Conservation (phyloP, 2,113 vertebrate genomes). For the Arizona elegans region DNA sequence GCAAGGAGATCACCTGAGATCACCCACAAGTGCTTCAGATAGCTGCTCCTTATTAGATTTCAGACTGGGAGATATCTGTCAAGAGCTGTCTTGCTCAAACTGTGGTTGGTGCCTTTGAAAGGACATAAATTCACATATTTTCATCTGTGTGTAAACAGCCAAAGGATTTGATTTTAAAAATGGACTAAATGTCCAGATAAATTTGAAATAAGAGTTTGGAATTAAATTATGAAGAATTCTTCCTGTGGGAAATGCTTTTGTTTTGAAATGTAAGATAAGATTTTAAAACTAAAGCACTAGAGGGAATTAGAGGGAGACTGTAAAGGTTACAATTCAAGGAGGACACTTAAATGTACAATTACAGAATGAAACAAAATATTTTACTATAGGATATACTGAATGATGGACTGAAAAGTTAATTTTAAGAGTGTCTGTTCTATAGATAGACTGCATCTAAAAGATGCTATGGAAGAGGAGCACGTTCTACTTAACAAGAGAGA, state of each 20-base stretch:
- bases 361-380: background rate
- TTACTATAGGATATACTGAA: background rate
- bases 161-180: background rate
- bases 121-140: background rate
- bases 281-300: background rate
- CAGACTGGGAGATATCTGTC: background rate
- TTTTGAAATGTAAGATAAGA: background rate
- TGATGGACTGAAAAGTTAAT: background rate
- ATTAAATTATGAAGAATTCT: background rate
- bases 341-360: background rate
- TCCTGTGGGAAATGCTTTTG: background rate
- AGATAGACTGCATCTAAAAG: background rate
- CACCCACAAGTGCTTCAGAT: background rate
- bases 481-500: background rate
- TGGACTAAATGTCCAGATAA: background rate
- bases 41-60: background rate
- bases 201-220: background rate
- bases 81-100: background rate
- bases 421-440: background rate
- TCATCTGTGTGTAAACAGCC: background rate
- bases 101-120: background rate
- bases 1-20: background rate
- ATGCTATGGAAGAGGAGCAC: background rate
- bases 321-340: background rate
- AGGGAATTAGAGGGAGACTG: background rate